phyloP scores from a whole-genome alignment of 37 sponge, comb jelly and placozoan genomes.

The Crambe crambe region DNA sequence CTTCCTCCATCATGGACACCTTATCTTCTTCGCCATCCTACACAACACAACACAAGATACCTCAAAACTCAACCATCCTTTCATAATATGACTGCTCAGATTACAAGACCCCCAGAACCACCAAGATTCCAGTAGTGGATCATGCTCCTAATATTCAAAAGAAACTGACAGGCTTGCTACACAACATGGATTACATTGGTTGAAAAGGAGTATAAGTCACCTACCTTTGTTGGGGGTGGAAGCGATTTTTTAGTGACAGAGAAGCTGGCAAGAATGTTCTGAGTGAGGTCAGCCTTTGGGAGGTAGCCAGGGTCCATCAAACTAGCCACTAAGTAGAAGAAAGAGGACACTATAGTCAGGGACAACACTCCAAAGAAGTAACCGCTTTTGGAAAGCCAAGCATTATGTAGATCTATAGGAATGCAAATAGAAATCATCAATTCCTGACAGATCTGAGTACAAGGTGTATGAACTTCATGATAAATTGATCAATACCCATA shows the following conservation, averaged over 20 bases:
- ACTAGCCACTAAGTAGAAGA: constrained; percentile 43
- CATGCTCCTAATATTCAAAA: background rate
- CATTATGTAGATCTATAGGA: constrained; percentile 44
- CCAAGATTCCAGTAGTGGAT: background rate
- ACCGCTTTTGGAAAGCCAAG: constrained; percentile 26
- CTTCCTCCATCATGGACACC: background rate
- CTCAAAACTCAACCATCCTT: background rate
- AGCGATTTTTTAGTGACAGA: background rate
- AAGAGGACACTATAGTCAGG: constrained; percentile 19
- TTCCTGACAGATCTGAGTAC: too few relatives aligned
- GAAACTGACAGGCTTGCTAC: too few relatives aligned
- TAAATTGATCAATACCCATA: too few relatives aligned
- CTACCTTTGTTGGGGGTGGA: background rate
- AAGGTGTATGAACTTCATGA: too few relatives aligned
- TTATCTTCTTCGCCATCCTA: background rate
- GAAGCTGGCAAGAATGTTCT: background rate
- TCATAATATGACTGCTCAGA: too few relatives aligned
- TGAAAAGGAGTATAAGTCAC: background rate
- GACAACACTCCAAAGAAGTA: constrained; percentile 19
- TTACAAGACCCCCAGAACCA: too few relatives aligned
- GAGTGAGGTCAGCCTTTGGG: constrained; percentile 4
- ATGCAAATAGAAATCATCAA: background rate
- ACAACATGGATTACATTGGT: background rate
- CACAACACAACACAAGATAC: background rate
- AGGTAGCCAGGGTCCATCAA: constrained; percentile 54